Percentiles rank a stretch among this genome's conserved stretches.
phyloP scores from a whole-genome alignment of 2,113 vertebrate species.

The Neoarius graeffei region DNA sequence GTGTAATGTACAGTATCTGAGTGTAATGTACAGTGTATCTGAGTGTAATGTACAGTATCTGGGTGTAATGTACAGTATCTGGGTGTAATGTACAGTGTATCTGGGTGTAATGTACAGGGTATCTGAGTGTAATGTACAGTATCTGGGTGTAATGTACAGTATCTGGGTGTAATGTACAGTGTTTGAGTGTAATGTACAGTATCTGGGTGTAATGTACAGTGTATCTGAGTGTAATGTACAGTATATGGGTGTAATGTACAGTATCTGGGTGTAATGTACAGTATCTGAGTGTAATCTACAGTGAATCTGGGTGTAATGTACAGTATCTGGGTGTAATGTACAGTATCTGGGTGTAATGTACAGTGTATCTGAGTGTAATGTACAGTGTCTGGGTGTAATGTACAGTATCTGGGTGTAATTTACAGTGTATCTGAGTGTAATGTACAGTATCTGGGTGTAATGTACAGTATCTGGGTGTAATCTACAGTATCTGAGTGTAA shows the following conservation, averaged over 20 bases:
- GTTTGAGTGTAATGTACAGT: no score
- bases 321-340: not conserved
- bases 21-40: not conserved
- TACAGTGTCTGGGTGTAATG: not conserved
- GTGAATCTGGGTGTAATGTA: not conserved
- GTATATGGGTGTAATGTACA: no score
- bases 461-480: not conserved
- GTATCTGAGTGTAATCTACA: no score
- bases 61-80: not conserved
- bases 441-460: no score
- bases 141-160: no score
- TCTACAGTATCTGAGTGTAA: no score
- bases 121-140: not conserved
- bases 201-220: not conserved
- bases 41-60: not conserved
- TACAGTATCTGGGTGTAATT: no score
- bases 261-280: not conserved
- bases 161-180: not conserved
- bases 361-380: not conserved
- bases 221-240: not conserved
- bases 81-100: not conserved
- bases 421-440: not conserved
- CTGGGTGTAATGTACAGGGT: not conserved
- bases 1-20: not conserved
- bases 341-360: no score